Evolutionary conservation across 2,113 vertebrate genomes (phyloP).

Genomic region (Amblyornis subalaris): DNA sequence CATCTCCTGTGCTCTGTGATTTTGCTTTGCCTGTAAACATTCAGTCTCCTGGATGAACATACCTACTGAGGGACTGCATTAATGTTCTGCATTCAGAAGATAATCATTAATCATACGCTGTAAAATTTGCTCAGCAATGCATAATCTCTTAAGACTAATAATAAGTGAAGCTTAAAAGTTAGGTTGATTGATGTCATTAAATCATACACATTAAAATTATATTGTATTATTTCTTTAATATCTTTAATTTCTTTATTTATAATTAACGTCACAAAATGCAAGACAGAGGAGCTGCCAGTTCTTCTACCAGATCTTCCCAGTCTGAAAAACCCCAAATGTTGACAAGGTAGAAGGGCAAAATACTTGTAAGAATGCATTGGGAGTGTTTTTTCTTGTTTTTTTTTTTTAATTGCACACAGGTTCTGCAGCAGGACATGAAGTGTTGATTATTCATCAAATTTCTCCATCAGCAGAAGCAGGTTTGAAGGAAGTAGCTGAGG

Average conservation of each 20-base stretch:
- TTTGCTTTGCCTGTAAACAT: constrained; percentile 5
- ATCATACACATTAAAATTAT: background rate
- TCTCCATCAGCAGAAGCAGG: background rate
- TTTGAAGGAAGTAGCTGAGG: background rate
- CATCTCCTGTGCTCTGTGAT: background rate
- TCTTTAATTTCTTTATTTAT: background rate
- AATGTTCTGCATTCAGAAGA: background rate
- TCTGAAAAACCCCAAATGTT: background rate
- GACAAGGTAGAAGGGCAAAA: background rate
- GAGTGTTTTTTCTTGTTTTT: background rate
- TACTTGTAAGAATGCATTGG: background rate
- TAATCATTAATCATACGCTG: background rate
- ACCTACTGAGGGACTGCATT: background rate
- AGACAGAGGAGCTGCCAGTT: background rate
- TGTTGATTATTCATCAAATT: background rate
- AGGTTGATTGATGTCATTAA: background rate
- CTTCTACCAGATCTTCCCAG: background rate
- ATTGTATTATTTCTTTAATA: background rate
- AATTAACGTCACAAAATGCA: background rate
- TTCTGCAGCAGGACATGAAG: background rate
- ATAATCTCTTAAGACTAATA: background rate
- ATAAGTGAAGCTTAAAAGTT: background rate
- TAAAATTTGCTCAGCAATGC: background rate
- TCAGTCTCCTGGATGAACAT: background rate
- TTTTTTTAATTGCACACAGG: background rate